A percentile compares a stretch with the other conserved stretches of the same genome.
Conservation (phyloP, 2,113 vertebrate genomes). For the Petroica traversi region DNA sequence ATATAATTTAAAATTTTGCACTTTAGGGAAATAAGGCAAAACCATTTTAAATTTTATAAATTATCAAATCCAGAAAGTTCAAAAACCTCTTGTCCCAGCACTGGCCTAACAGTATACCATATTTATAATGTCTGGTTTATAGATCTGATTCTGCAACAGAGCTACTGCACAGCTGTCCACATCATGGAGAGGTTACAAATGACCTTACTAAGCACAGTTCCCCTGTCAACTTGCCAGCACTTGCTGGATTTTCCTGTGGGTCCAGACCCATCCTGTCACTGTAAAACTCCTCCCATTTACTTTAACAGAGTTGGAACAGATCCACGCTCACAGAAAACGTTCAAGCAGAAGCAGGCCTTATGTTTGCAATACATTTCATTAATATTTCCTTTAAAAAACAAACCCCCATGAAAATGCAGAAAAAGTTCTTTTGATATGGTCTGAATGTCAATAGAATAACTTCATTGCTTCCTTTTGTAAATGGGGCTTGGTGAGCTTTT, state of each 20-base stretch:
- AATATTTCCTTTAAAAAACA: constrained; percentile 10
- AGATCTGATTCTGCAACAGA: neutral
- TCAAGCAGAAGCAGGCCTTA: neutral
- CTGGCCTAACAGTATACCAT: neutral
- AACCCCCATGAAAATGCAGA: neutral
- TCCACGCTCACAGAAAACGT: neutral
- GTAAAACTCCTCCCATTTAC: neutral
- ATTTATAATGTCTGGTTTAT: neutral
- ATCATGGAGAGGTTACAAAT: neutral
- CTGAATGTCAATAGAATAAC: neutral
- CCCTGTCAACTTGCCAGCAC: neutral
- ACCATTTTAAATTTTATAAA: neutral
- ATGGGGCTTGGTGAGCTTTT: neutral
- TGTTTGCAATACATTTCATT: neutral
- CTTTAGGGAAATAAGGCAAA: neutral
- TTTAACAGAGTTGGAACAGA: neutral
- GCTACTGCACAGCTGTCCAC: constrained; percentile 7
- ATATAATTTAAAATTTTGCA: neutral
- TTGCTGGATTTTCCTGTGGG: neutral
- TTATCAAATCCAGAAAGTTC: neutral
- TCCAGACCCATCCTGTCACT: neutral
- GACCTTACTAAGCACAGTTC: neutral
- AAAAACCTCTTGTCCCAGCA: neutral
- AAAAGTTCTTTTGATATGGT: neutral
- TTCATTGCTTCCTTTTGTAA: neutral